phyloP scores from a whole-genome alignment of 2,797 vertebrate species.

The Sphaeramia orbicularis region DNA sequence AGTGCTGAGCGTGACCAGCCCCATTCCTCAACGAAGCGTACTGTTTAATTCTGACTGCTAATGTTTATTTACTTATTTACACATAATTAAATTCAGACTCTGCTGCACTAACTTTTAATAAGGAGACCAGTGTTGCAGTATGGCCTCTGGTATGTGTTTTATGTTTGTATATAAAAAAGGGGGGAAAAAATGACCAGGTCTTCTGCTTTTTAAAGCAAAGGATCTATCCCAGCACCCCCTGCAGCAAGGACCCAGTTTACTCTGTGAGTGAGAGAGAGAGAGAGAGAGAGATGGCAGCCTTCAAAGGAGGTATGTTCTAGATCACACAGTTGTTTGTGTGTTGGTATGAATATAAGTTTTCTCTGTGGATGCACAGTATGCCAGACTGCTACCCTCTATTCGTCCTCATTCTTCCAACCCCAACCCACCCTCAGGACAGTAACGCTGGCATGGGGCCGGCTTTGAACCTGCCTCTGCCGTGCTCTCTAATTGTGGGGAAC shows the following conservation, averaged over 20 bases:
- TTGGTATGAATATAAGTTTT: conserved; percentile 44
- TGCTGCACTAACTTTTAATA: conserved; percentile 43
- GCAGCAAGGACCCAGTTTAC: conserved; percentile 47
- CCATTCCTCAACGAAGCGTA: background rate
- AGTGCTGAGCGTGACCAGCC: conserved; percentile 15
- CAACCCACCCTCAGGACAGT: conserved; percentile 45
- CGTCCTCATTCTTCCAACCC: conserved; percentile 48
- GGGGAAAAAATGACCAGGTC: conserved; percentile 35
- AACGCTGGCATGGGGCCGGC: conserved; percentile 50
- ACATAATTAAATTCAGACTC: conserved; percentile 37
- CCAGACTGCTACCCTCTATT: conserved; percentile 40
- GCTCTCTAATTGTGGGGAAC: conserved; percentile 58
- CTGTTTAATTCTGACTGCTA: conserved; percentile 22
- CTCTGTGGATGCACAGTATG: conserved; percentile 38
- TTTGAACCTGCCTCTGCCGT: conserved; percentile 67
- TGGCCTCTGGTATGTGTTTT: conserved; percentile 16
- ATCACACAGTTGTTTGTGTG: conserved; percentile 68
- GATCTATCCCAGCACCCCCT: conserved; percentile 15
- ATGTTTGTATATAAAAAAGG: background rate
- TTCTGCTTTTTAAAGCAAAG: conserved; percentile 26
- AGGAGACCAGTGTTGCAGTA: background rate
- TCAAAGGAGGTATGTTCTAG: conserved; percentile 40
- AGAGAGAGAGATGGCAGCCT: conserved; percentile 8
- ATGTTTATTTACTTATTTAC: conserved; percentile 51
- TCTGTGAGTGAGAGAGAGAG: conserved; percentile 31